These are phyloP conservation scores for Mormyrus proboscirostris DNA, from an alignment of 2,797 vertebrate species.

Conservation along the genomic window DNA sequence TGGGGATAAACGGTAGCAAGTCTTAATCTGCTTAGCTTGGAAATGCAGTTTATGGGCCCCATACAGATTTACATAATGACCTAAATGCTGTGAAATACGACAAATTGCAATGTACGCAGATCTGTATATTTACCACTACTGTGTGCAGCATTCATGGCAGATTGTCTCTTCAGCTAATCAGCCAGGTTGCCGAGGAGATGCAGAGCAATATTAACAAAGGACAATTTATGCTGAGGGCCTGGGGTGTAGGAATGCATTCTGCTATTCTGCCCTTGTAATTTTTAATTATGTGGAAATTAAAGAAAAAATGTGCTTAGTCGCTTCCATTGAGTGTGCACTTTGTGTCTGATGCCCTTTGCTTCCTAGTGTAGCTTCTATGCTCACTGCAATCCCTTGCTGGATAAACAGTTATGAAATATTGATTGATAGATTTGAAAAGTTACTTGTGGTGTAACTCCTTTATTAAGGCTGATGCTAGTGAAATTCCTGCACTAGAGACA, in stretches of 20 bases:
- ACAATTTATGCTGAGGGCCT: neutral
- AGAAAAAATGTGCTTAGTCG: neutral
- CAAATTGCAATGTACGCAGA: conserved; percentile 5
- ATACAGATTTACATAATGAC: neutral
- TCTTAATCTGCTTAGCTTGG: conserved; percentile 16
- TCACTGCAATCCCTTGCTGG: neutral
- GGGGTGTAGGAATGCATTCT: conserved; percentile 4
- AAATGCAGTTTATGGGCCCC: conserved; percentile 11
- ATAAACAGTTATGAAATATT: neutral
- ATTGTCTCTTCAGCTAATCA: conserved; percentile 17
- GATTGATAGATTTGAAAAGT: neutral
- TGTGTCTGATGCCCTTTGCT: neutral
- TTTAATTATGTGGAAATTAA: conserved; percentile 9
- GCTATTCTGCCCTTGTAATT: conserved; percentile 7
- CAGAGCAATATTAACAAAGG: neutral
- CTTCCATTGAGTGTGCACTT: neutral
- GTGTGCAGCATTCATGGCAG: neutral
- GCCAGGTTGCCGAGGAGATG: conserved; percentile 11
- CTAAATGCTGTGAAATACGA: conserved; percentile 19
- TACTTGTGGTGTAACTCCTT: neutral
- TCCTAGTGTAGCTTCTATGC: neutral
- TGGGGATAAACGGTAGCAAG: neutral
- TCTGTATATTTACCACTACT: neutral
- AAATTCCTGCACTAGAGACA: neutral
- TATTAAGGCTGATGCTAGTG: neutral